Evolutionary conservation across 2,797 vertebrate species (phyloP), one percentile per base, ranked within the genome.

Genomic region (Microctenopoma stevenorrisi): DNA sequence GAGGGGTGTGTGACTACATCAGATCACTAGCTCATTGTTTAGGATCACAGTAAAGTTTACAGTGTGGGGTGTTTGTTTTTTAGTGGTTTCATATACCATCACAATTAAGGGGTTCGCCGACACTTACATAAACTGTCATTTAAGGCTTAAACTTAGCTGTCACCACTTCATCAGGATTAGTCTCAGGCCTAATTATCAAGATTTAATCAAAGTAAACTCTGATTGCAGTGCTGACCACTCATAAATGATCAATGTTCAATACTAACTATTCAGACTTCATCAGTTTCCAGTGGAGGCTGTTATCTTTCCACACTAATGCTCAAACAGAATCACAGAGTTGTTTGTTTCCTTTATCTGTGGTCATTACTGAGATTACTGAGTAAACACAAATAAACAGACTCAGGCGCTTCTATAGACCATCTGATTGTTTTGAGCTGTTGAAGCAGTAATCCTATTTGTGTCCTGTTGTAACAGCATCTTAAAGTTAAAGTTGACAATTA

Each of bases 181-280:
- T 65, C 42, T 63, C 10, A 37, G 64, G 25, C 25, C 25, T 58
- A 64, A 4, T 26, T 37, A 64, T 64, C 53, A 75, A 79, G 74
- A 86, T 84, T 72, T 47, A 85, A 89, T 87, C 86, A 90, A 68
- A 66, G 26, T 42, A 40, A 42, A 54, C 60, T 30, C 48, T 68
- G 80, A 76, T 68, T 70, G 22, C 16, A 43, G 13, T 83, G 66
- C 67, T 84, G 65, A 75, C 54, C 13, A 66, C 72, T 64, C 37
- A 72, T 38, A 64, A 78, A 56, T 49, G 5, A 78, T 78, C 69
- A 66, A 10, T 70, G n/a, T 13, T 68, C 64, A 86, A 46, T 72
- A 63, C 15, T 4, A 18, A 12, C 13, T 53, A 73, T 78, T 84
- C 57, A 79, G 44, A 64, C 50, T 14, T 68, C 35, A 85, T 87